These are phyloP conservation scores for Anser brachyrhynchus DNA, from an alignment of 2,113 vertebrate genomes.

Conservation along the genomic window DNA sequence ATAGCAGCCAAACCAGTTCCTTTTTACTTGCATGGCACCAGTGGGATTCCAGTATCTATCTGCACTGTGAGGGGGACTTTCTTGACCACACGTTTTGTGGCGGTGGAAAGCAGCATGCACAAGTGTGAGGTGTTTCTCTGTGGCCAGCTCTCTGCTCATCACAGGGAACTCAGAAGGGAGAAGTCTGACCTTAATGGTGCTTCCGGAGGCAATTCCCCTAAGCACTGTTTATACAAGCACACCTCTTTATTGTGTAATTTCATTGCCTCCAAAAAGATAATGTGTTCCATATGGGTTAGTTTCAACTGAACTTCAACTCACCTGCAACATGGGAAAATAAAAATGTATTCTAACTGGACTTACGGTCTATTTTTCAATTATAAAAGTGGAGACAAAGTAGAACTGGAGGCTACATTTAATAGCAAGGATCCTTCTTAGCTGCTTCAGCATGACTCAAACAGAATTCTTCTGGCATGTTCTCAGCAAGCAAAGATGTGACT, in stretches of 20 bases:
- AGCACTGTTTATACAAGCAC: neutral
- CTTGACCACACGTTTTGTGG: neutral
- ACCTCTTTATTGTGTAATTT: neutral
- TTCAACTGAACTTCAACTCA: neutral
- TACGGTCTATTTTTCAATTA: neutral
- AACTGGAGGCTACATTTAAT: neutral
- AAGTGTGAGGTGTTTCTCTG: neutral
- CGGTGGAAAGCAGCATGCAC: no score
- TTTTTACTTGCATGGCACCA: neutral
- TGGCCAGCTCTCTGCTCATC: neutral
- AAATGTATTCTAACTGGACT: neutral
- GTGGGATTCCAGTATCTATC: neutral
- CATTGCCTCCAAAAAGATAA: neutral
- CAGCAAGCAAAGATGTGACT: neutral
- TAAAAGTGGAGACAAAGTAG: neutral
- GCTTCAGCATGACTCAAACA: neutral
- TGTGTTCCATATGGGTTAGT: neutral
- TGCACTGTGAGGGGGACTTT: neutral
- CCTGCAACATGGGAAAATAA: neutral
- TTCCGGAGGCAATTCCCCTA: neutral
- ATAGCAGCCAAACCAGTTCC: neutral
- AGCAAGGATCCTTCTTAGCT: neutral
- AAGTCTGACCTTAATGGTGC: neutral
- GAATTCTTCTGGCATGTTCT: neutral
- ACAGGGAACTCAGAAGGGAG: neutral